A percentile compares a stretch with the other conserved stretches of the same genome.
Conservation (phyloP, 2,113 vertebrate genomes). For the Myiagra hebetior region DNA sequence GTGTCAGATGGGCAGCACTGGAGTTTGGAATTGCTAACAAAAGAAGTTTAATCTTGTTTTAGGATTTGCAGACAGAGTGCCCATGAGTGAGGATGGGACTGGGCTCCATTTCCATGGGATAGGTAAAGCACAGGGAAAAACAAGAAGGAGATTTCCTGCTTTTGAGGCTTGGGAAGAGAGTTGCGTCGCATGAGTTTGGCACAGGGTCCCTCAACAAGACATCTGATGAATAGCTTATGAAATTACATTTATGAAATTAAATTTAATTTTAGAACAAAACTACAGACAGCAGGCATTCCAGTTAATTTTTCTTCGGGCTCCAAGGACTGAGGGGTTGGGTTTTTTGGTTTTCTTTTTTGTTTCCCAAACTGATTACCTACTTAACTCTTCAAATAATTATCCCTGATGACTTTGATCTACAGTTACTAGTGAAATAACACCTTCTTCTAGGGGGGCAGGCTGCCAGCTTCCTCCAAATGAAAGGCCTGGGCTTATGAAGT, state of each 20-base stretch:
- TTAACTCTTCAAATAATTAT: slow-evolving; percentile 61
- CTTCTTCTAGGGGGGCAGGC: slow-evolving; percentile 7
- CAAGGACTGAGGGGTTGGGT: not conserved
- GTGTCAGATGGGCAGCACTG: not conserved
- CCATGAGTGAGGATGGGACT: not conserved
- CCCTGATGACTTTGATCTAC: slow-evolving; percentile 43
- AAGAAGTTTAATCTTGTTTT: not conserved
- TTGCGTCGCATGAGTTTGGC: not conserved
- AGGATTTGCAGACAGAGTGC: not conserved
- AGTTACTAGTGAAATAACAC: slow-evolving; percentile 51
- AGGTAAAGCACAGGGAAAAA: not conserved
- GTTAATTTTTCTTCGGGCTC: slow-evolving; percentile 47
- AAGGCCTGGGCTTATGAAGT: slow-evolving; percentile 42
- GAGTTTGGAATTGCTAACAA: not conserved
- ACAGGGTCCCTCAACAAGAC: not conserved
- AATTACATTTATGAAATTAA: slow-evolving; percentile 46
- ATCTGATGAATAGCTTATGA: slow-evolving; percentile 34
- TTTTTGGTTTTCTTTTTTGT: not conserved
- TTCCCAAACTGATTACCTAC: slow-evolving; percentile 46
- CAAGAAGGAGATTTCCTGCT: not conserved
- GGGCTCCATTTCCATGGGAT: not conserved
- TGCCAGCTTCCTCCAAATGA: slow-evolving; percentile 58
- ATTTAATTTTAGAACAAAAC: slow-evolving; percentile 48
- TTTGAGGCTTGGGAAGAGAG: not conserved
- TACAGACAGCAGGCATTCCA: not conserved